phyloP scores from a whole-genome alignment of 2,113 vertebrate genomes.

The Gobius niger region DNA sequence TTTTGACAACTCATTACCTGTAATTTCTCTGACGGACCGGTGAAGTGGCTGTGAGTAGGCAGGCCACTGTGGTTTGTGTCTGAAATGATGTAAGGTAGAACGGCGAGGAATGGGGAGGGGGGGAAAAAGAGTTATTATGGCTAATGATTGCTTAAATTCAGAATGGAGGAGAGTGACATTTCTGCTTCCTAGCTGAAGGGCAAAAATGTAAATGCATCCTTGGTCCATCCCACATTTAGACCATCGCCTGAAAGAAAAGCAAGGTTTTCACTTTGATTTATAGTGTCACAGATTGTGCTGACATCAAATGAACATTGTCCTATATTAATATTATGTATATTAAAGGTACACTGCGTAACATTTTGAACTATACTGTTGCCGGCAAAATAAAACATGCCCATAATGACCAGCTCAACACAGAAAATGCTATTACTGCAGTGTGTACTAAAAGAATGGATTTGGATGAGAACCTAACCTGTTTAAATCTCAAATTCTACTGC shows the following conservation, averaged over 20 bases:
- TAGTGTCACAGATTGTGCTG: conserved; percentile 1
- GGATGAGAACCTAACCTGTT: too few species aligned
- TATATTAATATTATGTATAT: too few species aligned
- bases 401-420: too few species aligned
- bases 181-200: conserved; percentile 46
- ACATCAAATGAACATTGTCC: not conserved
- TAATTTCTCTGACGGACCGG: conserved; percentile 77
- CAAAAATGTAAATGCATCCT: conserved; percentile 52
- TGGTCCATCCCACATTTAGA: conserved; percentile 34
- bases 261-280: conserved; percentile 11
- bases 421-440: too few species aligned
- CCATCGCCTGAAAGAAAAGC: conserved; percentile 4
- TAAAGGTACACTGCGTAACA: too few species aligned
- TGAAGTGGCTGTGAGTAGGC: conserved; percentile 63
- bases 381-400: too few species aligned
- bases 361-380: too few species aligned
- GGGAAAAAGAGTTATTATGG: conserved; percentile 59
- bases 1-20: conserved; percentile 82
- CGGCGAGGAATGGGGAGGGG: conserved; percentile 58
- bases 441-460: too few species aligned
- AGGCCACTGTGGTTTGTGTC: conserved; percentile 54
- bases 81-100: conserved; percentile 69
- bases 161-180: conserved; percentile 56
- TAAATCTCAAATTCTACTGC: too few species aligned
- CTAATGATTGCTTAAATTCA: conserved; percentile 72